Percentiles rank a stretch among this genome's conserved stretches.
phyloP scores from a whole-genome alignment of 2,888 invertebrate genomes.

The Gisinianus flammeolus region DNA sequence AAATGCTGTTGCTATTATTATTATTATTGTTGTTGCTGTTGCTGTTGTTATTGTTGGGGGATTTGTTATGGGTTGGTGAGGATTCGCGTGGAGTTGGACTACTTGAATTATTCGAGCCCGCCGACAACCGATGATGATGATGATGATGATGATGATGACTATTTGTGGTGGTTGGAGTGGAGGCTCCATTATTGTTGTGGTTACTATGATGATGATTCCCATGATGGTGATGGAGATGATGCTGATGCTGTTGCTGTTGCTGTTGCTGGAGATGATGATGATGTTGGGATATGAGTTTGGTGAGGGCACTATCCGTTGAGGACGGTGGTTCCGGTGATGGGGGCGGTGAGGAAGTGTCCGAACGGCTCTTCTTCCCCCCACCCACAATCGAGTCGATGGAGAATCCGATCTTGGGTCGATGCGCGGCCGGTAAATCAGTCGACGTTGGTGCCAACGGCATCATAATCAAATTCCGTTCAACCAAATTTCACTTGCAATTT shows the following conservation, averaged over 20 bases:
- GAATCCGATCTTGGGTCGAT: constrained; percentile 90
- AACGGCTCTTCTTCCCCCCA: constrained; percentile 62
- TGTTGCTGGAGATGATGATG: constrained; percentile 37
- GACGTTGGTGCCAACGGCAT: constrained; percentile 95
- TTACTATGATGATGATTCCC: constrained; percentile 12
- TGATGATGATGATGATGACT: constrained; percentile 59
- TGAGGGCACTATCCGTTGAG: constrained; percentile 46
- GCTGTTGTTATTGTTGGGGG: constrained; percentile 38
- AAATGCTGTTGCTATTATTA: constrained; percentile 58
- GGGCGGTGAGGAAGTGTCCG: constrained; percentile 49
- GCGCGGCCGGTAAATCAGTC: constrained; percentile 84
- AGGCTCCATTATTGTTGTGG: not conserved
- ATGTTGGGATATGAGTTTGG: constrained; percentile 48
- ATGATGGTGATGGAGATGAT: constrained; percentile 41
- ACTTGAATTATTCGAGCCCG: constrained; percentile 36
- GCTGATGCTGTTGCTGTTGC: constrained; percentile 34
- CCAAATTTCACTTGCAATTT: not conserved
- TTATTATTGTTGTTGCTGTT: constrained; percentile 60
- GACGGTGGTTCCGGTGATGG: constrained; percentile 56
- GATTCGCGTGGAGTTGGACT: not conserved
- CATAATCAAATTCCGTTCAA: constrained; percentile 65
- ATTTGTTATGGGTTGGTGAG: not conserved
- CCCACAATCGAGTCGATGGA: constrained; percentile 94
- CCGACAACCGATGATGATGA: constrained; percentile 59
- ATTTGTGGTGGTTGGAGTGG: constrained; percentile 22